phyloP scores from a whole-genome alignment of 2,113 vertebrate genomes.

The Stigmatopora nigra region DNA sequence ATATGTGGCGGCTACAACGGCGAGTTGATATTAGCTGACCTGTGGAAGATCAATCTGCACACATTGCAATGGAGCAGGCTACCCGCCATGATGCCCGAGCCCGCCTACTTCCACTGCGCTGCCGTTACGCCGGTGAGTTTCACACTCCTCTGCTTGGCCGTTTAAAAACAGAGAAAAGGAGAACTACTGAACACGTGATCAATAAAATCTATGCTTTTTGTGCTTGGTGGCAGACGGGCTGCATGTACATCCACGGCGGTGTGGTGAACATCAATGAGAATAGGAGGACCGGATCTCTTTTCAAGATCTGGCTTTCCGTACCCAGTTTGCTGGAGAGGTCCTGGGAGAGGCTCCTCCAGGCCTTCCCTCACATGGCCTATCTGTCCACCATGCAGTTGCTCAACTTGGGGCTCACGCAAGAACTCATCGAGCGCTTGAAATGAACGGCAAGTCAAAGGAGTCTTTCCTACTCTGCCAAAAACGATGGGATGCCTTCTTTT shows the following conservation, averaged over 20 bases:
- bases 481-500: conserved; percentile 64
- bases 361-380: conserved; percentile 80
- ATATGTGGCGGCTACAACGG: conserved; percentile 95
- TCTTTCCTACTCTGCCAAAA: conserved; percentile 50
- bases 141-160: background rate
- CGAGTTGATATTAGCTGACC: conserved; percentile 87
- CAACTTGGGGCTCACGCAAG: conserved; percentile 92
- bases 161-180: background rate
- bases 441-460: conserved; percentile 38
- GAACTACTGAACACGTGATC: background rate
- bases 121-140: conserved; percentile 90
- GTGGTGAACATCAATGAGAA: conserved; percentile 97
- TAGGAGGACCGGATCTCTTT: conserved; percentile 93
- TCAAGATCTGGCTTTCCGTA: conserved; percentile 94
- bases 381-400: conserved; percentile 83
- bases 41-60: conserved; percentile 92
- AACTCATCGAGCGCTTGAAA: conserved; percentile 91
- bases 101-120: conserved; percentile 96
- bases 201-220: background rate
- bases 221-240: conserved; percentile 78
- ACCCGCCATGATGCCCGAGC: conserved; percentile 90
- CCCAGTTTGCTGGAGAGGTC: conserved; percentile 95
- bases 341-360: conserved; percentile 87
- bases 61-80: conserved; percentile 92
- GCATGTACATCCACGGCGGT: conserved; percentile 97